Conservation (phyloP, 2,888 invertebrate genomes). For the Eupithecia exiguata region DNA sequence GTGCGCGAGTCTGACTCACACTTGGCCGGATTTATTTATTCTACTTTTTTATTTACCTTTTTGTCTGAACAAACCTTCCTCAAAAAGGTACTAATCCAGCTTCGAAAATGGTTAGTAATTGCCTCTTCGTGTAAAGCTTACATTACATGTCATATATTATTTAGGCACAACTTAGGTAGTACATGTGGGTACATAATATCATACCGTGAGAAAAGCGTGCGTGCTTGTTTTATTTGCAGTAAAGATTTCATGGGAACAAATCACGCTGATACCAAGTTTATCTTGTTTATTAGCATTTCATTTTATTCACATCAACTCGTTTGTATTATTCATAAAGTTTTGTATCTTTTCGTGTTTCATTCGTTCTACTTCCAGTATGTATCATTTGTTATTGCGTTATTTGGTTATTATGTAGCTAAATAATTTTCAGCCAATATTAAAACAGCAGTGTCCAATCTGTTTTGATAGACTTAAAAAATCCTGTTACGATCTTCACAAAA, state of each 20-base stretch:
- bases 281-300: conserved; percentile 43
- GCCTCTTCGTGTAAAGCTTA: conserved; percentile 3
- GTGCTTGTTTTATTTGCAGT: conserved; percentile 46
- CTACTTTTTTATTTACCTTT: too few species aligned
- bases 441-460: neutral
- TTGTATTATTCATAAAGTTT: conserved; percentile 32
- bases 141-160: neutral
- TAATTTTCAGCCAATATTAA: neutral
- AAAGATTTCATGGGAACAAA: conserved; percentile 61
- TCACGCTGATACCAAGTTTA: conserved; percentile 41
- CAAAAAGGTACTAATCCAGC: neutral
- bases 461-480: neutral
- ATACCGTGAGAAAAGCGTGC: conserved; percentile 44
- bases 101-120: neutral
- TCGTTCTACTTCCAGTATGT: conserved; percentile 14
- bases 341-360: conserved; percentile 17
- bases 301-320: conserved; percentile 34
- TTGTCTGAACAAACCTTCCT: too few species aligned
- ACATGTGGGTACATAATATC: conserved; percentile 4
- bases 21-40: too few species aligned
- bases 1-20: too few species aligned
- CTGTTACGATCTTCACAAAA: neutral
- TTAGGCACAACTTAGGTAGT: neutral
- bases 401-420: neutral
- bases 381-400: conserved; percentile 6